These are phyloP conservation scores for Conus canariensis DNA, from an alignment of 2,888 invertebrate genomes.

Conservation along the genomic window DNA sequence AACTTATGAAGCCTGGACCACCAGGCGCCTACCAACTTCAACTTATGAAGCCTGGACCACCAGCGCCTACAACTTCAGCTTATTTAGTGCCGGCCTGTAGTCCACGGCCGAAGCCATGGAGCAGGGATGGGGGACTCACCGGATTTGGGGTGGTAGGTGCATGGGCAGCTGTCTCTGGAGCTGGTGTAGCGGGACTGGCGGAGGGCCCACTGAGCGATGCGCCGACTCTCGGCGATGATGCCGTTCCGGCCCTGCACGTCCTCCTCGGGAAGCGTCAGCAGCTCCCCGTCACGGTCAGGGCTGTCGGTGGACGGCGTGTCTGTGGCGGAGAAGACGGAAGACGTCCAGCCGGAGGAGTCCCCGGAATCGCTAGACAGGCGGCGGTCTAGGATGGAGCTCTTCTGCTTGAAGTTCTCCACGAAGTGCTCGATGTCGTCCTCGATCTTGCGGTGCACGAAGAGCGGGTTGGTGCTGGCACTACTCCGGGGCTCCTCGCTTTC, in stretches of 20 bases:
- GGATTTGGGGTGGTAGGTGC: constrained; percentile 46
- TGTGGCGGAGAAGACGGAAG: constrained; percentile 68
- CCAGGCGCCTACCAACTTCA: no score
- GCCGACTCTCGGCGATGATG: constrained; percentile 55
- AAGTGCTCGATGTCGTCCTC: constrained; percentile 72
- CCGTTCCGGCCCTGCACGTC: constrained; percentile 45
- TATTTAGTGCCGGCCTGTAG: no score
- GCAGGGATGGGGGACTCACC: constrained; percentile 31
- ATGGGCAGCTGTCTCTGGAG: constrained; percentile 43
- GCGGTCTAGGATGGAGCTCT: constrained; percentile 58
- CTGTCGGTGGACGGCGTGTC: constrained; percentile 58
- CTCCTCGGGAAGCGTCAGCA: constrained; percentile 33
- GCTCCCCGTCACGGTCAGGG: constrained; percentile 50
- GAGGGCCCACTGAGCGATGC: constrained; percentile 56
- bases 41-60: no score
- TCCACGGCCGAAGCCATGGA: no score
- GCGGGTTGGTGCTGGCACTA: constrained; percentile 41
- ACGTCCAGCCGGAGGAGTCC: constrained; percentile 64
- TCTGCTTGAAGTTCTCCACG: constrained; percentile 71
- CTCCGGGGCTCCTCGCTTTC: constrained; percentile 49
- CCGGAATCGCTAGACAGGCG: constrained; percentile 58
- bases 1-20: no score
- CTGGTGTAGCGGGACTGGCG: constrained; percentile 47
- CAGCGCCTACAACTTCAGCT: no score
- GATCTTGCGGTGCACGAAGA: constrained; percentile 61